phyloP scores from a whole-genome alignment of 2,797 vertebrate genomes.

The Anguilla pacifica region DNA sequence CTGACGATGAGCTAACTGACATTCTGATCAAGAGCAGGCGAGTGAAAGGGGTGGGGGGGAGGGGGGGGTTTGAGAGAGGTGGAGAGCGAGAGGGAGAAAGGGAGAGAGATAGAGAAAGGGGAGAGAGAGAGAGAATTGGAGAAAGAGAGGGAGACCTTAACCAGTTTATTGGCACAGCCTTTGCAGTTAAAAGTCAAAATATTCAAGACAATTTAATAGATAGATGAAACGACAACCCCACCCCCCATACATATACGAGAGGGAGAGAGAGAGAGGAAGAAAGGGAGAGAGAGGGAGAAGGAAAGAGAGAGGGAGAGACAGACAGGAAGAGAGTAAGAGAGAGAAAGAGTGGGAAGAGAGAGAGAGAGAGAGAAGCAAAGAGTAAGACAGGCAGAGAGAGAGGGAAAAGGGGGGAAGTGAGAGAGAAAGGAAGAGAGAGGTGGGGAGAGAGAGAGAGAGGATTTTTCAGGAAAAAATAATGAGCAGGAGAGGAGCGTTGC shows the following conservation, averaged over 20 bases:
- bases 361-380: neutral
- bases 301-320: too few species aligned
- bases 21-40: neutral
- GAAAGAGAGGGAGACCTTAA: neutral
- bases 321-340: too few species aligned
- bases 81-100: too few species aligned
- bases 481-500: neutral
- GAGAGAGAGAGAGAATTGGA: neutral
- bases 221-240: too few species aligned
- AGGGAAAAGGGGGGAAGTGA: neutral
- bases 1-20: neutral
- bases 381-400: neutral
- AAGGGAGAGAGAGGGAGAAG: neutral
- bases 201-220: too few species aligned
- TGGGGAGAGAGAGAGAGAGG: neutral
- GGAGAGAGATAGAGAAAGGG: neutral
- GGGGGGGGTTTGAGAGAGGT: too few species aligned
- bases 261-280: neutral
- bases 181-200: too few species aligned
- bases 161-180: too few species aligned
- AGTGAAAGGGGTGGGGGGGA: neutral
- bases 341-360: neutral
- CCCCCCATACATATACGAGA: neutral
- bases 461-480: neutral
- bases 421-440: neutral